Base-by-base conservation (phyloP, 35 echinoderm and acorn worm species). In the Diadema setosum region DNA sequence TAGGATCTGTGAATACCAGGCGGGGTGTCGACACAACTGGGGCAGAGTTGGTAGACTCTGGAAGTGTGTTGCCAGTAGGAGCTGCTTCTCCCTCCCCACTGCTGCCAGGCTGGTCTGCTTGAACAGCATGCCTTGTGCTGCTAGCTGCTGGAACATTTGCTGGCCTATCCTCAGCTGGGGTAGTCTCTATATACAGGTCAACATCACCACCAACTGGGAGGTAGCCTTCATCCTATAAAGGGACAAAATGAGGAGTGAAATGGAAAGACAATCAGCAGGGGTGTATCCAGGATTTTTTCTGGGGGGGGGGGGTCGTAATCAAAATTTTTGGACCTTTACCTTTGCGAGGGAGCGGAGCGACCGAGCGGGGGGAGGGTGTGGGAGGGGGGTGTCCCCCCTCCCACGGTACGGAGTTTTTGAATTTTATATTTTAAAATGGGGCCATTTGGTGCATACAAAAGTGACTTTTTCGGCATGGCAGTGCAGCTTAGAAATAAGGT, bases 121-220 rank as follows among this genome's bases (percentile, higher is more conserved):
- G 73, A 9, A 52, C 48, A n/a, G n/a, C n/a, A n/a, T n/a, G n/a
- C n/a, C n/a, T n/a, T n/a, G n/a, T n/a, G 73, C 44, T 78, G 14
- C 34, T 24, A 3, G 29, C 24, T 44, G 33, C n/a, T 3, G 73
- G 40, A 24, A 17, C 16, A 9, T 27, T 18, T 36, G 73, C 14
- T 12, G 73, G 0, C 73, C 44, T 78, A 36, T 27, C 36, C 73
- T 78, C 73, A 25, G 33, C 40, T 14, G 73, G 73, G 35, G 37
- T 6, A n/a, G 73, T 78, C n/a, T 78, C 73, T 21, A 78, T 78
- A 41, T 78, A 78, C 34, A 78, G 37, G 73, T 78, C 73, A 41
- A 24, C 27, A 14, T 78, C 73, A 24, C 73, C 73, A 67, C 63
- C 63, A 23, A 78, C 27, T 9, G 73, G 73, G 39, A 78, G 73